Evolutionary conservation across 2,113 vertebrate species (phyloP).

Genomic region (Azemiops feae): DNA sequence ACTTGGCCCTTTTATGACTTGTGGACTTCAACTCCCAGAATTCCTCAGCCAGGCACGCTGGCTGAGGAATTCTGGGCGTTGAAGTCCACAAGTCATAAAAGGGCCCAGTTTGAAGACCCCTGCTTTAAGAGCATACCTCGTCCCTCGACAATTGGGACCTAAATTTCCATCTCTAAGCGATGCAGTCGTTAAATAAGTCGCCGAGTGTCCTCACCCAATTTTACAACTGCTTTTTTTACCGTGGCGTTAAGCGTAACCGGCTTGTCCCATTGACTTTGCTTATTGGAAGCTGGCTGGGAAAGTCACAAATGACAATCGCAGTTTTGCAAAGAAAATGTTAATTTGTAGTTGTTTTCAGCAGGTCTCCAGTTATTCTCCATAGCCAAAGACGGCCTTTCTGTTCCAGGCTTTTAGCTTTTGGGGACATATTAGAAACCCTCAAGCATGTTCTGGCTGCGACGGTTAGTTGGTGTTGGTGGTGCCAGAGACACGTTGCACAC

Average conservation of each 20-base stretch:
- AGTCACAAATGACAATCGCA: background rate
- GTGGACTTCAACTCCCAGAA: too few relatives aligned
- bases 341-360: conserved; percentile 39
- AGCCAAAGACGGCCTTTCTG: conserved; percentile 33
- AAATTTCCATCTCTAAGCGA: background rate
- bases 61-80: too few relatives aligned
- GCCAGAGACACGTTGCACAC: conserved; percentile 59
- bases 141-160: background rate
- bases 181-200: background rate
- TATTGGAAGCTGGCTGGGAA: background rate
- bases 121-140: too few relatives aligned
- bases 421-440: conserved; percentile 43
- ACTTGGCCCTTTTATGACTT: too few relatives aligned
- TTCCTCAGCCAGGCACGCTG: too few relatives aligned
- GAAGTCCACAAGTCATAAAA: too few relatives aligned
- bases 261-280: background rate
- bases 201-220: background rate
- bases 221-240: background rate
- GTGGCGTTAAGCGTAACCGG: background rate
- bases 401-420: conserved; percentile 49
- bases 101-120: too few relatives aligned
- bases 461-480: conserved; percentile 60
- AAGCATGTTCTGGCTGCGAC: conserved; percentile 49
- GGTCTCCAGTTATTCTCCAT: conserved; percentile 13
- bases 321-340: background rate